These are phyloP conservation scores for Conistra vaccinii DNA, from an alignment of 2,888 invertebrate genomes.

Conservation along the genomic window DNA sequence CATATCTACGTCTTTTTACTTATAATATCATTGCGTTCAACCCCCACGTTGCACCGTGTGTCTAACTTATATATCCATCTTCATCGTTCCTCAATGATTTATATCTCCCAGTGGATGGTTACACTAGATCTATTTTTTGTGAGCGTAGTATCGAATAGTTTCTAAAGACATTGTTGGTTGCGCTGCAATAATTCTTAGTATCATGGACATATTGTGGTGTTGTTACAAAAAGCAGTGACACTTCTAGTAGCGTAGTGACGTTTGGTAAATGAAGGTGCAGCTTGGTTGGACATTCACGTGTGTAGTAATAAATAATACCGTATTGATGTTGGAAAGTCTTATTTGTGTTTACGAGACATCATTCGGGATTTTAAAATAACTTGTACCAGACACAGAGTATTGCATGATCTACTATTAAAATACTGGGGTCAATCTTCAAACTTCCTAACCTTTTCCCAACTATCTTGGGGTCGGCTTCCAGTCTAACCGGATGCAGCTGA, in stretches of 20 bases:
- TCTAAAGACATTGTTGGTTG: conserved; percentile 24
- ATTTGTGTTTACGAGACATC: background rate
- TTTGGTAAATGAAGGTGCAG: conserved; percentile 41
- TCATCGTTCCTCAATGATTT: conserved; percentile 29
- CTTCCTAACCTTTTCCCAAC: too few species aligned
- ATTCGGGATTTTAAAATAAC: background rate
- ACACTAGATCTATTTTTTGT: conserved; percentile 22
- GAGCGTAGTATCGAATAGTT: conserved; percentile 3
- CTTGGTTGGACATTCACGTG: background rate
- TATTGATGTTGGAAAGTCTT: background rate
- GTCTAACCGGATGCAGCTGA: too few species aligned
- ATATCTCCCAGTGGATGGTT: background rate
- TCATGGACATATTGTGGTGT: conserved; percentile 33
- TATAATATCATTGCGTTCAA: too few species aligned
- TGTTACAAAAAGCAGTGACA: conserved; percentile 35
- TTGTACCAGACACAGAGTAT: too few species aligned
- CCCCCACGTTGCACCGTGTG: background rate
- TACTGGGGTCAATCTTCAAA: too few species aligned
- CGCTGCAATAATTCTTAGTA: conserved; percentile 42
- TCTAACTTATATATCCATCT: conserved; percentile 23
- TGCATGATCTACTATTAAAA: accelerated
- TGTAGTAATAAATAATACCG: background rate
- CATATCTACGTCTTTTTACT: too few species aligned
- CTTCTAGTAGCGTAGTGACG: conserved; percentile 10
- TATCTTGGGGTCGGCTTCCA: too few species aligned